Evolutionary conservation across 2,797 vertebrate species (phyloP), one percentile per base, ranked within the genome.

Genomic region (Labroides dimidiatus): DNA sequence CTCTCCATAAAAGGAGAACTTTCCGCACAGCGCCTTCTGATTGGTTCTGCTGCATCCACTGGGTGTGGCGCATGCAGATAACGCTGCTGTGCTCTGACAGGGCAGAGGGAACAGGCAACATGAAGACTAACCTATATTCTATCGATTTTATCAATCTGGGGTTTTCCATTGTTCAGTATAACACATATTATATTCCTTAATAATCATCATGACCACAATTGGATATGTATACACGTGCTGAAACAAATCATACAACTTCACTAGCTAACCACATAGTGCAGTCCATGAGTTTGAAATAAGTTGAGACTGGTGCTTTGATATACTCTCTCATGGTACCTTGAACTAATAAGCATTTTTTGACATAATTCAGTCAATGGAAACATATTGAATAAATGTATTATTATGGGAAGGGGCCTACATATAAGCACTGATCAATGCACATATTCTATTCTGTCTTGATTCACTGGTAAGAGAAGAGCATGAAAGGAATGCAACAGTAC

Each of bases 1-100:
- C 94, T 91, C 85, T 95, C 97, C 97, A 97, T 97, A 98, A 93
- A 98, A 97, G 97, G 96, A 94, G 87, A 95, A 94, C 95, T 96
- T 97, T 96, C 93, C 93, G 91, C 93, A 93, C 89, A 64, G 91
- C 87, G 87, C 8, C 17, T 51, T 83, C 84, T 91, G 89, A 97
- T 98, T 97, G 96, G 96, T 80, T 67, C 4, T 1, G 55, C 83
- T 71, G 84, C 89, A 59, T 93, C 91, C 91, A 91, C 86, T 90
- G 89, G 88, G 93, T 73, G 92, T 92, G 93, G 91, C 88, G 72
- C 84, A 89, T 78, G 91, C 89, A 87, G 87, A 89, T 87, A 69
- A n/a, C 86, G 42, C 62, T 23, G 69, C 47, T 72, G 73, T 60
- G 75, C 67, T 43, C 19, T 68, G 79, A 69, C 68, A 58, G 20